phyloP scores from a whole-genome alignment of 1,140 invertebrate species.

The Matsumurasca onukii region DNA sequence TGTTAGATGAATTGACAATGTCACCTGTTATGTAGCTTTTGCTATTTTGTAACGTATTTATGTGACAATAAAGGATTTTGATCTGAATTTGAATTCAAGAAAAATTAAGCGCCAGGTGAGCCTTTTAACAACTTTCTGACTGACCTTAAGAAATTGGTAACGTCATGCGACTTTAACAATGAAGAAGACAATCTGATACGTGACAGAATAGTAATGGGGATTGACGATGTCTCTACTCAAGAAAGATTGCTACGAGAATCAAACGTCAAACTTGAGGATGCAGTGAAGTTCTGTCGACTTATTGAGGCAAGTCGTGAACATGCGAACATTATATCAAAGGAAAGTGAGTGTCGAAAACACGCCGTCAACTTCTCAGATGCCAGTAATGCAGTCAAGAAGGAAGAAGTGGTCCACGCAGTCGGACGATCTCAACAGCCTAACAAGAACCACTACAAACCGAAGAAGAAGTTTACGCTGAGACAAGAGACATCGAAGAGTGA shows the following conservation, averaged over 20 bases:
- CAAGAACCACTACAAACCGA: too few relatives aligned
- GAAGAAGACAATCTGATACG: slow-evolving; percentile 2
- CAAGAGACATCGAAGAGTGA: too few relatives aligned
- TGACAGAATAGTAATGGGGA: not conserved
- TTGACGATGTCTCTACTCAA: not conserved
- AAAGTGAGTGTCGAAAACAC: not conserved
- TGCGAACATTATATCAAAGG: not conserved
- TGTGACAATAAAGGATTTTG: too few relatives aligned
- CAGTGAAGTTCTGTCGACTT: not conserved
- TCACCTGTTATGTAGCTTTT: too few relatives aligned
- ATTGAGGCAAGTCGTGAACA: not conserved
- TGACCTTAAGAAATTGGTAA: not conserved
- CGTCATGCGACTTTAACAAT: not conserved
- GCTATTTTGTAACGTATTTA: too few relatives aligned
- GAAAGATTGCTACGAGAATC: not conserved
- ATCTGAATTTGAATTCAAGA: too few relatives aligned
- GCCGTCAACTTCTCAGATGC: not conserved
- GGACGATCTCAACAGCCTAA: too few relatives aligned
- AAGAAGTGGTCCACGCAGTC: too few relatives aligned
- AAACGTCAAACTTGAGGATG: not conserved
- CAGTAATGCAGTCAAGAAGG: too few relatives aligned
- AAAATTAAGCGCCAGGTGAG: too few relatives aligned
- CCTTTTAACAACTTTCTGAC: not conserved
- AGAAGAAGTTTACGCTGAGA: too few relatives aligned
- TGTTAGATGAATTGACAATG: too few relatives aligned